A percentile compares a stretch with the other conserved stretches of the same genome.
phyloP scores from a whole-genome alignment of 2,888 invertebrate genomes.

The Chaetoderma sp. region DNA sequence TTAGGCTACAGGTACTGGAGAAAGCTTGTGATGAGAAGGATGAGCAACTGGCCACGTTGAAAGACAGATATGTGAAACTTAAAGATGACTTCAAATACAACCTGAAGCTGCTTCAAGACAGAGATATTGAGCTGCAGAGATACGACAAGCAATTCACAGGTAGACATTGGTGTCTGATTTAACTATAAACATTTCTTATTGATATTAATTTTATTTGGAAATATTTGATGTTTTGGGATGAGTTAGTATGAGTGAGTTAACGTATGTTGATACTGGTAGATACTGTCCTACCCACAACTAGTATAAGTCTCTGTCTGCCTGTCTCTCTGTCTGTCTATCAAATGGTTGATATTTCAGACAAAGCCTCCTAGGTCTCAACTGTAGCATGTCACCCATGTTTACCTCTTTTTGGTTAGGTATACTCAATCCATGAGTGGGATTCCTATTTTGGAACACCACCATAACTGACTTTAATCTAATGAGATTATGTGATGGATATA shows the following conservation, averaged over 20 bases:
- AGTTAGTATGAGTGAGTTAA: no score
- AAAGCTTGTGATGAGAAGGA: conserved; percentile 52
- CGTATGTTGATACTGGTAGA: no score
- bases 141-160: conserved; percentile 55
- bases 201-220: not conserved
- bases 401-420: no score
- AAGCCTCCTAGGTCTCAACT: no score
- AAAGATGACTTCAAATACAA: conserved; percentile 69
- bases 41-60: conserved; percentile 48
- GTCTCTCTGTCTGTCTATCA: not conserved
- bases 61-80: conserved; percentile 56
- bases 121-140: conserved; percentile 64
- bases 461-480: no score
- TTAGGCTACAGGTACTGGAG: conserved; percentile 56
- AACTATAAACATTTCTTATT: not conserved
- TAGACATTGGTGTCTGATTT: conserved; percentile 24
- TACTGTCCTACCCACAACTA: no score
- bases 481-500: no score
- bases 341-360: no score
- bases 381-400: no score
- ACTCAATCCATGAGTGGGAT: no score
- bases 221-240: no score
- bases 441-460: no score
- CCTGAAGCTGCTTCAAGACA: conserved; percentile 62
- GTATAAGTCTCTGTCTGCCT: not conserved